A percentile compares a stretch with the other conserved stretches of the same genome.
Conservation (phyloP, 2,888 invertebrate species). For the Leucoptera coffeella region DNA sequence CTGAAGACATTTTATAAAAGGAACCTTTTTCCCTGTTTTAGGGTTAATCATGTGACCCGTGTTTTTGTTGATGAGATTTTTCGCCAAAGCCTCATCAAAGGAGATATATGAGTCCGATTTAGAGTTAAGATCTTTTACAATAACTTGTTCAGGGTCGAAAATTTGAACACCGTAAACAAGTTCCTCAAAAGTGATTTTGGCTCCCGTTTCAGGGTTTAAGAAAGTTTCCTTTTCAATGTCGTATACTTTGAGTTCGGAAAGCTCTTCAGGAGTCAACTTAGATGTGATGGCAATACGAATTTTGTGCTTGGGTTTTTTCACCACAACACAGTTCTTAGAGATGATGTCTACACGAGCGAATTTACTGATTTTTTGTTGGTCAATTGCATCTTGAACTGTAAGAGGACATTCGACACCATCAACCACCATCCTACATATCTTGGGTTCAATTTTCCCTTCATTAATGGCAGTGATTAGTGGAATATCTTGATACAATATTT, state of each 20-base stretch:
- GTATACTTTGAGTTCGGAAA: constrained; percentile 72
- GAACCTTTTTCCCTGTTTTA: constrained; percentile 74
- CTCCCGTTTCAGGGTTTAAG: constrained; percentile 72
- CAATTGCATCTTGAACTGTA: constrained; percentile 64
- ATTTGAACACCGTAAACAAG: constrained; percentile 63
- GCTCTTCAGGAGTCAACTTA: constrained; percentile 61
- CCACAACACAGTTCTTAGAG: constrained; percentile 56
- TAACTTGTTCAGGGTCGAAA: constrained; percentile 65
- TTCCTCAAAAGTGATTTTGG: constrained; percentile 69
- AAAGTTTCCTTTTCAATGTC: constrained; percentile 70
- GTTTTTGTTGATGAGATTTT: constrained; percentile 72
- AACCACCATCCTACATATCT: constrained; percentile 56
- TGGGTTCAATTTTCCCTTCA: constrained; percentile 61
- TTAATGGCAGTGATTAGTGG: constrained; percentile 58
- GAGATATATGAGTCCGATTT: constrained; percentile 67
- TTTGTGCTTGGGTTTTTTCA: constrained; percentile 50
- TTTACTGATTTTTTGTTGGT: constrained; percentile 62
- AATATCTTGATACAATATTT: constrained; percentile 38
- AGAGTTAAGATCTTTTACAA: constrained; percentile 69
- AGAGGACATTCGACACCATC: constrained; percentile 56
- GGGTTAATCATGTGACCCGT: constrained; percentile 85
- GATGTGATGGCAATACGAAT: constrained; percentile 51
- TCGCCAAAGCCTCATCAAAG: constrained; percentile 72
- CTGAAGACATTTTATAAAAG: constrained; percentile 79
- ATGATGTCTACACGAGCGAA: constrained; percentile 62